Conservation (phyloP, 2,888 invertebrate species). For the Phyllotreta cruciferae region DNA sequence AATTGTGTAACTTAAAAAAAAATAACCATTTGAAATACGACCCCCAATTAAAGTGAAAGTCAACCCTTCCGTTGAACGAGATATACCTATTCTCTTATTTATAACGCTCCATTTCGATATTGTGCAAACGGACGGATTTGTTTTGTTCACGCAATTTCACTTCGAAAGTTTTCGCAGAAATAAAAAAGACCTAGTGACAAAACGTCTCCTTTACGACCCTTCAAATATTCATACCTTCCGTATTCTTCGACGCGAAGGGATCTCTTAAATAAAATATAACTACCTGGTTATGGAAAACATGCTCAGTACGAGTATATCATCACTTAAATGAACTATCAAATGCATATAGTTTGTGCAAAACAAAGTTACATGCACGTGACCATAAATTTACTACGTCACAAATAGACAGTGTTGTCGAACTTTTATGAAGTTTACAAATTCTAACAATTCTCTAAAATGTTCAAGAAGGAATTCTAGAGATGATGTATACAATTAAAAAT, state of each 20-base stretch:
- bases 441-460: too few species aligned
- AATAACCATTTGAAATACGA: conserved; percentile 7
- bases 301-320: conserved; percentile 1
- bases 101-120: conserved; percentile 24
- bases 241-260: conserved; percentile 11
- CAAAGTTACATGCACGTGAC: too few species aligned
- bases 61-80: conserved; percentile 23
- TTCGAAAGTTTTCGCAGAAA: conserved; percentile 26
- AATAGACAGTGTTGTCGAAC: too few species aligned
- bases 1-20: too few species aligned
- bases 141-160: conserved; percentile 34
- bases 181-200: conserved; percentile 17
- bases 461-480: too few species aligned
- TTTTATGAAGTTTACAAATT: too few species aligned
- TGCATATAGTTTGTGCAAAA: too few species aligned
- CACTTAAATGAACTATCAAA: neutral
- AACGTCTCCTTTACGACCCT: conserved; percentile 10
- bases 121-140: conserved; percentile 20
- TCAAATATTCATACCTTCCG: conserved; percentile 22
- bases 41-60: conserved; percentile 35
- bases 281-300: conserved; percentile 18
- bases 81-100: neutral
- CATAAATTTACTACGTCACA: too few species aligned
- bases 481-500: too few species aligned
- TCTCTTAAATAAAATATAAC: conserved; percentile 17